phyloP scores from a whole-genome alignment of 2,888 invertebrate genomes.

The Epinotia nisella region DNA sequence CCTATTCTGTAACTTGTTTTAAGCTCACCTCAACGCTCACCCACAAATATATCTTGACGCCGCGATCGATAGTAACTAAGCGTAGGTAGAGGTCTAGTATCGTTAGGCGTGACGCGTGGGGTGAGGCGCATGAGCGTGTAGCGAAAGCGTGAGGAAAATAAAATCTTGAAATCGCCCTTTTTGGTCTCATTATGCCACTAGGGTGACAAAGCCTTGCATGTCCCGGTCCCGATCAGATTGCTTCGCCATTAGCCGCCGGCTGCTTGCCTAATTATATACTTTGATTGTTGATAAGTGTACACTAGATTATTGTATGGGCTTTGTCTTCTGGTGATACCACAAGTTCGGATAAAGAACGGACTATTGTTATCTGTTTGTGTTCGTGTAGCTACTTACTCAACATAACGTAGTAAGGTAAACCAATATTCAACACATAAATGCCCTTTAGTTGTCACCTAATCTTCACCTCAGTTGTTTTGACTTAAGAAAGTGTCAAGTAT shows the following conservation, averaged over 20 bases:
- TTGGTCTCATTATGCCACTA: slow-evolving; percentile 54
- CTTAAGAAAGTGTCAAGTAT: too few relatives aligned
- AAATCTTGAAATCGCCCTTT: neutral
- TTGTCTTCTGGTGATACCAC: slow-evolving; percentile 6
- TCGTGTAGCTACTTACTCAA: neutral
- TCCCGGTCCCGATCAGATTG: slow-evolving; percentile 79
- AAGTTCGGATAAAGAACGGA: neutral
- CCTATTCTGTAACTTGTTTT: too few relatives aligned
- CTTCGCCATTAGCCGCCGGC: slow-evolving; percentile 75
- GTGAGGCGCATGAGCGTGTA: too few relatives aligned
- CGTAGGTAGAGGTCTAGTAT: too few relatives aligned
- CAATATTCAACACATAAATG: too few relatives aligned
- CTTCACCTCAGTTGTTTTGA: too few relatives aligned
- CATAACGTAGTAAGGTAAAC: neutral
- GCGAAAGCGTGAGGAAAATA: too few relatives aligned
- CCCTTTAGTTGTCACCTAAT: too few relatives aligned
- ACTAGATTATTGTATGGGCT: slow-evolving; percentile 49
- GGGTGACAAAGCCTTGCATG: slow-evolving; percentile 83
- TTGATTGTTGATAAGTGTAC: slow-evolving; percentile 58
- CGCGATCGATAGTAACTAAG: too few relatives aligned
- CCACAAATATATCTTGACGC: too few relatives aligned
- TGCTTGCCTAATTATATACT: slow-evolving; percentile 82
- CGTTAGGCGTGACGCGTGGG: too few relatives aligned
- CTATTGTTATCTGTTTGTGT: neutral
- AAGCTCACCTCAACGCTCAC: too few relatives aligned